Conservation (phyloP, 2,797 vertebrate species). For the Pantherophis alleghaniensis region DNA sequence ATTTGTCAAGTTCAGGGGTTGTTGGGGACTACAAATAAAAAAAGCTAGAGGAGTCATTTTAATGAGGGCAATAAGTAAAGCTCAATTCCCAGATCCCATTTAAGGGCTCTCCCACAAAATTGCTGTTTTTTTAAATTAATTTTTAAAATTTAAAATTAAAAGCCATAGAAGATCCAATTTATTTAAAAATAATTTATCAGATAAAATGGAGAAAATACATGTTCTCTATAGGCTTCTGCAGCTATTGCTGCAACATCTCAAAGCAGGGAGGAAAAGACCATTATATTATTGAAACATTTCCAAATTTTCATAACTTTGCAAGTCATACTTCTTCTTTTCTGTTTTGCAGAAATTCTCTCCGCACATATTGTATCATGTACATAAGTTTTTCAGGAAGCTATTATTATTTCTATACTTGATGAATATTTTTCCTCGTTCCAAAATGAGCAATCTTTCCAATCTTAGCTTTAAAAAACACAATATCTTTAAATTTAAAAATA, state of each 20-base stretch:
- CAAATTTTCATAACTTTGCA: neutral
- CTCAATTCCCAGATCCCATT: neutral
- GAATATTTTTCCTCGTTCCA: neutral
- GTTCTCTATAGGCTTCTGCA: neutral
- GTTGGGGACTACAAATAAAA: neutral
- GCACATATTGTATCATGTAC: neutral
- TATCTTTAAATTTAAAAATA: neutral
- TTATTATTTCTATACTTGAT: neutral
- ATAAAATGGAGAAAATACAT: neutral
- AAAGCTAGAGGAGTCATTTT: neutral
- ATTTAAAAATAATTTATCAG: neutral
- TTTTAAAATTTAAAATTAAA: neutral
- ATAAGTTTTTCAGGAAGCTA: neutral
- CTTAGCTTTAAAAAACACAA: neutral
- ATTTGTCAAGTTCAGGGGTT: neutral
- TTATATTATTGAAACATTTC: neutral
- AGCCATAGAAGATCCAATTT: neutral
- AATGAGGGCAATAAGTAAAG: neutral
- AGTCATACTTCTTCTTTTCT: too few relatives aligned
- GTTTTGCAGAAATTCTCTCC: neutral
- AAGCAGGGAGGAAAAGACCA: neutral
- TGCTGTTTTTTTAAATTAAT: neutral
- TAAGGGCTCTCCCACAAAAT: neutral
- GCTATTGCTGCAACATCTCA: neutral
- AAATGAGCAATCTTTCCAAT: neutral